Base-by-base conservation (phyloP, 2,888 invertebrate genomes). In the Coelopa pilipes region DNA sequence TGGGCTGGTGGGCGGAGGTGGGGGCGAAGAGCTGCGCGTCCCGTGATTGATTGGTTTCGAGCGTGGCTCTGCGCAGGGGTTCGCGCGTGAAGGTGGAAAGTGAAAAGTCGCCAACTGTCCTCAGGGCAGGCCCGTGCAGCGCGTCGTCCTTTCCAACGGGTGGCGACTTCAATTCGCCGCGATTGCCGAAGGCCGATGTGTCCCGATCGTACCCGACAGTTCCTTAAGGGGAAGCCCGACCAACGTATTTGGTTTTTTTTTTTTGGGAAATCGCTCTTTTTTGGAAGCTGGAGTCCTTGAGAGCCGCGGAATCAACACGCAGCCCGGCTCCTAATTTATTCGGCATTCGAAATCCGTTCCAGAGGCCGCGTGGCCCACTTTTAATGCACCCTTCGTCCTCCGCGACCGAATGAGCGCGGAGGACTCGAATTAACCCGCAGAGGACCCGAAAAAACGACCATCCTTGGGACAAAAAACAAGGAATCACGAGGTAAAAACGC, bases 281-380 rank as follows among this genome's bases (percentile, higher is more conserved):
- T 34, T 7, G 34, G 34, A n/a, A n/a, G 34, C 34, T 34, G 34
- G 34, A 34, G 34, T 34, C 34, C 34, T 34, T 34, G 34, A 34
- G 34, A 34, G 34, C 34, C 34, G 34, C 72, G 69, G 75, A 76
- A 76, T 76, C 72, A 77, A 77, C 77, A 77, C 77, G 75, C 76
- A 75, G 19, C 47, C n/a, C 59, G 49, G n/a, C 62, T 49, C 12
- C 13, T 45, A 15, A 68, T 65, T 73, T 59, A 60, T n/a, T 62
- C 15, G 17, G 5, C 62, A 70, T 63, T 62, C 74, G n/a, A 21
- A 70, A n/a, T 55, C 21, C 65, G 67, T 74, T 62, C 24, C 15
- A 9, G 21, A 10, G 34, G 13, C 34, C 34, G 2, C 34, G 34
- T 34, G 34, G 34, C 7, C 7, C 11, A 12, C 24, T 24, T 24